Evolutionary conservation across 2,797 vertebrate species (phyloP), one percentile per base, ranked within the genome.

Genomic region (Enteromius unitaeniatus): DNA sequence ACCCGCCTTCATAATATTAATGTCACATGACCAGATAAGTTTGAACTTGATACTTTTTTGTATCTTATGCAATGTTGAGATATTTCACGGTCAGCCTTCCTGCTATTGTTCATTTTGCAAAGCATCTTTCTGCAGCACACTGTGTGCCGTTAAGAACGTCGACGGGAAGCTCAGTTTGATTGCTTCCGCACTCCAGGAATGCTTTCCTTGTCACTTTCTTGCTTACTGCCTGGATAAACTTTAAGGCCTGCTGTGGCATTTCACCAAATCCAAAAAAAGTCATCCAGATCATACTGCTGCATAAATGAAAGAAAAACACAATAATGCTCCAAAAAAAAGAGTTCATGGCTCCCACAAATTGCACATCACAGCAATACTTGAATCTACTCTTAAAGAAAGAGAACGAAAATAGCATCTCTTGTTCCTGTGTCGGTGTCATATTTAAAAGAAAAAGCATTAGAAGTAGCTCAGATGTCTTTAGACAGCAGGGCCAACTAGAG

Each of bases 111-210:
- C 68, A 79, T 23, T 15, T 1, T 42, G 62, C 84, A 79, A 84
- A 89, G 28, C 42, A 69, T 72, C 19, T 37, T 77, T 88, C 84
- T 83, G 73, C 82, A 76, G 31, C 53, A 53, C 51, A 65, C 58
- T 17, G 60, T 23, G 19, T 15, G 37, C 40, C 8, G 31, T 28
- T 15, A 58, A 51, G 85, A 73, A 73, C 49, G 82, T 88, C 78
- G 82, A 76, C 87, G 89, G 93, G 92, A 94, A 94, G 93, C 88
- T 87, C 82, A 79, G 89, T 90, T 89, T 82, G 79, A 92, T 89
- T 81, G 65, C 90, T 93, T 95, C 92, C 91, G 79, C 87, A 81
- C 80, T 91, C 89, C 89, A 90, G 90, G 92, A 93, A 93, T 88
- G 87, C 0, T 89, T 72, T 87, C 87, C 85, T 90, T 91, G 91